A percentile compares a stretch with the other conserved stretches of the same genome.
phyloP scores from a whole-genome alignment of 37 sponge, comb jelly and placozoan genomes.

The Spongia lamella region DNA sequence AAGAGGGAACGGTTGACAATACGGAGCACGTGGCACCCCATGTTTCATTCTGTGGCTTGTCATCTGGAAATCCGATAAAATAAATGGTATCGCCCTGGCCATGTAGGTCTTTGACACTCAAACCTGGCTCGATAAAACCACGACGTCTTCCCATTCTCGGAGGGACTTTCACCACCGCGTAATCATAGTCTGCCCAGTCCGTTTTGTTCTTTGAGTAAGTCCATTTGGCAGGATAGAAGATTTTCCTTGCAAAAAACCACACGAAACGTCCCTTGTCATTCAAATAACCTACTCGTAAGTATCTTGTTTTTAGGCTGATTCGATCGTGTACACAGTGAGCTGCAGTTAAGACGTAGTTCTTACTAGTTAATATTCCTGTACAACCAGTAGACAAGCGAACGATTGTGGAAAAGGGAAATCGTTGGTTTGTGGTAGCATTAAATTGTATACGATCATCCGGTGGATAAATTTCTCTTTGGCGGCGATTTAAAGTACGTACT shows the following conservation, averaged over 20 bases:
- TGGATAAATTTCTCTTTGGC: too few relatives aligned
- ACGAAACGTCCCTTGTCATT: conserved; percentile 19
- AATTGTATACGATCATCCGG: too few relatives aligned
- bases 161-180: conserved; percentile 52
- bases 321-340: conserved; percentile 88
- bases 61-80: conserved; percentile 83
- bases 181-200: conserved; percentile 78
- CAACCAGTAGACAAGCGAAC: conserved; percentile 85
- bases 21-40: conserved; percentile 69
- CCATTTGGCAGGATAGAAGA: conserved; percentile 72
- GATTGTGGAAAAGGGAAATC: conserved; percentile 67
- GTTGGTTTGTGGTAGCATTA: too few relatives aligned
- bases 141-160: conserved; percentile 22
- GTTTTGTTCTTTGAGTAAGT: conserved; percentile 20
- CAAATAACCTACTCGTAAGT: conserved; percentile 55
- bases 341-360: conserved; percentile 72
- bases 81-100: conserved; percentile 58
- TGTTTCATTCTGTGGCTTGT: conserved; percentile 51
- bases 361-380: conserved; percentile 64
- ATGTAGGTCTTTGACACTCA: conserved; percentile 51
- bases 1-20: conserved; percentile 31
- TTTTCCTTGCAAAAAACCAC: conserved; percentile 50
- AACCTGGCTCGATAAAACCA: conserved; percentile 52
- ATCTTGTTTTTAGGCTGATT: conserved; percentile 26
- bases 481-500: too few relatives aligned